A percentile compares a stretch with the other conserved stretches of the same genome.
Conservation (phyloP, 2,113 vertebrate genomes). For the Peromyscus leucopus region DNA sequence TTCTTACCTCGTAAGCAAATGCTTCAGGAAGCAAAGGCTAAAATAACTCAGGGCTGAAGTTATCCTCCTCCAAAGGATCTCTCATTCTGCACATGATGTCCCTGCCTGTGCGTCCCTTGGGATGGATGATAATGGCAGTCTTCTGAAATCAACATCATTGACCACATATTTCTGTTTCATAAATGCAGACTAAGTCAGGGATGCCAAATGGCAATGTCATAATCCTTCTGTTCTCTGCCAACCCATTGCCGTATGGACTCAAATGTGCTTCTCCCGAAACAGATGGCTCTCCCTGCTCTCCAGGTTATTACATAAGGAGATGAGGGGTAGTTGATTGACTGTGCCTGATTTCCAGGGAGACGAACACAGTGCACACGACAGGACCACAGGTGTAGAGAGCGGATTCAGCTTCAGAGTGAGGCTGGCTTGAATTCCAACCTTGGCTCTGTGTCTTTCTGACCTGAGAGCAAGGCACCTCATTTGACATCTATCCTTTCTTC, state of each 20-base stretch:
- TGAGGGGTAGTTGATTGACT: not conserved
- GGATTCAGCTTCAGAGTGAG: not conserved
- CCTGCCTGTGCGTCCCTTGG: conserved; percentile 45
- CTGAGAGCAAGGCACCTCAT: not conserved
- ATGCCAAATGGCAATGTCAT: conserved; percentile 72
- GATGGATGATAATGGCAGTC: conserved; percentile 48
- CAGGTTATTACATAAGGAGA: conserved; percentile 76
- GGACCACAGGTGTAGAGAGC: conserved; percentile 5
- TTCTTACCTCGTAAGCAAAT: not conserved
- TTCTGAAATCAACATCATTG: conserved; percentile 63
- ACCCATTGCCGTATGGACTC: conserved; percentile 75
- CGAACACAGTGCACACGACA: not conserved
- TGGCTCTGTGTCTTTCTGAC: conserved; percentile 35
- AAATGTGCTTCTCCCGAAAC: conserved; percentile 70
- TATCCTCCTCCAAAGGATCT: conserved; percentile 35
- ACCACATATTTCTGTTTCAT: conserved; percentile 66
- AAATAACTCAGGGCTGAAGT: conserved; percentile 46
- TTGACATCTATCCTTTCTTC: conserved; percentile 6
- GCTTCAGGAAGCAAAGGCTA: conserved; percentile 24
- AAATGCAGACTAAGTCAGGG: conserved; percentile 65
- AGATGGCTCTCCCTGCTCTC: conserved; percentile 74
- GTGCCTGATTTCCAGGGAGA: conserved; percentile 59
- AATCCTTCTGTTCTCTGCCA: conserved; percentile 78
- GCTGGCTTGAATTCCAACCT: not conserved
- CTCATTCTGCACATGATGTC: conserved; percentile 51